phyloP scores from a whole-genome alignment of 2,797 vertebrate genomes.

The Babyrousa celebensis region DNA sequence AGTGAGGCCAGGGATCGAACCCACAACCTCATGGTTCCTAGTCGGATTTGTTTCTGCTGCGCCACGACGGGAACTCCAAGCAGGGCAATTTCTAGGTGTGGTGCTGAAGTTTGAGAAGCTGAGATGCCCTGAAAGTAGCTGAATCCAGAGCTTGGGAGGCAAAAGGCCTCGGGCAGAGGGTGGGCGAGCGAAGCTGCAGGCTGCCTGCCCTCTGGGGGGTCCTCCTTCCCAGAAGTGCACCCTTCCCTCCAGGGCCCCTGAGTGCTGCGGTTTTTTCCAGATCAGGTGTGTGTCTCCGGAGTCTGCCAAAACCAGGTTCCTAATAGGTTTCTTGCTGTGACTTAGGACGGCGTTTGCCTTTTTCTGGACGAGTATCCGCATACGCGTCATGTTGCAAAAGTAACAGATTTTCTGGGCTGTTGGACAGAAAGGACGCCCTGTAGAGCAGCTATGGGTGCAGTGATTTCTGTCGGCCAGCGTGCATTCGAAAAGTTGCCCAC shows the following conservation, averaged over 20 bases:
- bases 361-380: background rate
- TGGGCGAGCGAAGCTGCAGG: rapidly evolving
- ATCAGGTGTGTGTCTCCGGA: rapidly evolving
- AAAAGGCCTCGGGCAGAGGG: background rate
- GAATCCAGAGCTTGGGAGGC: background rate
- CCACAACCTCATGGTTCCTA: no score
- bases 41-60: no score
- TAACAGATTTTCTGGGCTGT: background rate
- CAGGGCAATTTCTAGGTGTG: background rate
- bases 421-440: background rate
- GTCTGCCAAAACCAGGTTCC: rapidly evolving
- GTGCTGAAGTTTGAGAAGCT: background rate
- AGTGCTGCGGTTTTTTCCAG: background rate
- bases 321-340: rapidly evolving
- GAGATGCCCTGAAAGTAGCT: background rate
- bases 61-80: no score
- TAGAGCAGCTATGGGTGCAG: background rate
- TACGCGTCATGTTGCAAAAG: background rate
- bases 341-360: rapidly evolving
- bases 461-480: background rate
- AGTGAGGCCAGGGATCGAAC: no score
- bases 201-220: rapidly evolving
- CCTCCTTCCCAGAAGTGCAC: rapidly evolving
- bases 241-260: rapidly evolving
- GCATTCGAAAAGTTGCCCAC: background rate